Percentiles rank a stretch among this genome's conserved stretches.
phyloP scores from a whole-genome alignment of 2,113 vertebrate species.

The Gila orcuttii region DNA sequence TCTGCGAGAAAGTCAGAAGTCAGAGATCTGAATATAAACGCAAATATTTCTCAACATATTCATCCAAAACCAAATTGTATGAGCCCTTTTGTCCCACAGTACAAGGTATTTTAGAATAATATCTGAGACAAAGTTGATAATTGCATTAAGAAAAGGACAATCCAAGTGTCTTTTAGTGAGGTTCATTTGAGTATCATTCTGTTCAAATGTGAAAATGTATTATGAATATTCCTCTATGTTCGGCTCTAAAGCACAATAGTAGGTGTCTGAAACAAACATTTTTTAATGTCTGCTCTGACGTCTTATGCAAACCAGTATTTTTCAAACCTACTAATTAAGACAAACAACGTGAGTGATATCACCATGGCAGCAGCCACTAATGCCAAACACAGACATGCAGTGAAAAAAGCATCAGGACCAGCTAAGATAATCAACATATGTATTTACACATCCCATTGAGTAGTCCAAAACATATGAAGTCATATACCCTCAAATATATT shows the following conservation, averaged over 20 bases:
- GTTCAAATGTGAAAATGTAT: background rate
- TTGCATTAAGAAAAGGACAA: background rate
- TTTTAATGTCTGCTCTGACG: background rate
- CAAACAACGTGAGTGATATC: conserved; percentile 36
- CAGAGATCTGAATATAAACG: background rate
- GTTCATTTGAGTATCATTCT: background rate
- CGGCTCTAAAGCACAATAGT: background rate
- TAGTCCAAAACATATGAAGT: background rate
- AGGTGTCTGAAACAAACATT: background rate
- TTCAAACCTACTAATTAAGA: conserved; percentile 1
- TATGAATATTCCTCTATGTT: background rate
- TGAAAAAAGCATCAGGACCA: background rate
- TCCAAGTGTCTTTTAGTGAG: background rate
- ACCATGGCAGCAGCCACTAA: conserved; percentile 50
- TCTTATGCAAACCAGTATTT: background rate
- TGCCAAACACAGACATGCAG: conserved; percentile 23
- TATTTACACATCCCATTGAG: background rate
- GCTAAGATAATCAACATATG: background rate
- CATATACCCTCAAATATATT: background rate
- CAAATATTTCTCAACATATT: background rate
- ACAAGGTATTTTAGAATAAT: background rate
- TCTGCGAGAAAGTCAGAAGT: background rate
- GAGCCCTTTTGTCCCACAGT: background rate
- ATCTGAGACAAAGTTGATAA: background rate
- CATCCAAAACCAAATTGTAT: background rate